Percentiles rank a stretch among this genome's conserved stretches.
Evolutionary conservation across 1,140 invertebrate genomes (phyloP).

Genomic region (Radopholus similis): DNA sequence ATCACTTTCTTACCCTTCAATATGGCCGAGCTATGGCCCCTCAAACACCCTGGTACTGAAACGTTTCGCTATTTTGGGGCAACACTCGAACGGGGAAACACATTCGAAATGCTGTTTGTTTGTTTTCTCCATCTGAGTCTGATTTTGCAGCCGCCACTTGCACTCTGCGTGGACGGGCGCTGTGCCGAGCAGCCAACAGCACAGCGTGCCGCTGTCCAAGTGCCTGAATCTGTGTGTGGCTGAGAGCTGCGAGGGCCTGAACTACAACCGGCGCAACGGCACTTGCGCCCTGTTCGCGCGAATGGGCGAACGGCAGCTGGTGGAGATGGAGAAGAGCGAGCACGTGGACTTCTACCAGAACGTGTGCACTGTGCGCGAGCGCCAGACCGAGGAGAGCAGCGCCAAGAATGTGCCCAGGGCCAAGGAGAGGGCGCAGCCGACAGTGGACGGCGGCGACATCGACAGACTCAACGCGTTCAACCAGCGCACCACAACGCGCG

Average conservation of each 20-base stretch:
- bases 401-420: conserved; percentile 56
- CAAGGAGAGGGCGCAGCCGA: not conserved
- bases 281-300: conserved; percentile 47
- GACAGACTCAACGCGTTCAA: no score
- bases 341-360: conserved; percentile 59
- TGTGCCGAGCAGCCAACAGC: conserved; percentile 39
- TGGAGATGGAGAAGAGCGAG: conserved; percentile 40
- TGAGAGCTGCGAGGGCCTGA: conserved; percentile 54
- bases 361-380: conserved; percentile 54
- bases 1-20: no score
- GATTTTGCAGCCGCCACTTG: conserved; percentile 46
- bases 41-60: no score
- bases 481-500: no score
- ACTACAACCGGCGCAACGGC: conserved; percentile 59
- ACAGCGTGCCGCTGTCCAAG: conserved; percentile 45
- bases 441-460: no score
- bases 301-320: not conserved
- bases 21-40: no score
- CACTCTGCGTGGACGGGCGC: conserved; percentile 42
- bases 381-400: conserved; percentile 29
- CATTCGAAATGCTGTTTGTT: no score
- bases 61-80: no score
- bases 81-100: no score
- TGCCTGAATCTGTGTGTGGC: conserved; percentile 49
- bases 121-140: no score